These are phyloP conservation scores for Drosophila recens DNA, from an alignment of 2,888 invertebrate genomes.

Conservation along the genomic window DNA sequence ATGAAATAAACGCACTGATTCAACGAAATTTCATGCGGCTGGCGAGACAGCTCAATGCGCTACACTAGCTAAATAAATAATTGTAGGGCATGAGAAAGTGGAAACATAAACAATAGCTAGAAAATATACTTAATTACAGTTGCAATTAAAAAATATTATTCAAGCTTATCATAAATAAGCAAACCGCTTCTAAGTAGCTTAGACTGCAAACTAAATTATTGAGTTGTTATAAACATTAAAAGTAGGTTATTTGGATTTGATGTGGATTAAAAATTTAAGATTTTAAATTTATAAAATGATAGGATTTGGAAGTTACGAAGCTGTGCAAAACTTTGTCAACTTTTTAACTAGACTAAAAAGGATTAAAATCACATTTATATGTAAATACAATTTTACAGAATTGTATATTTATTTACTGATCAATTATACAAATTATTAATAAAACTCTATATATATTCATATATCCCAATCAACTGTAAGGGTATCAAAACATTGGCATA, in stretches of 20 bases:
- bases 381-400: neutral
- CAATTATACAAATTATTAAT: neutral
- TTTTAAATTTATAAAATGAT: neutral
- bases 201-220: constrained; percentile 20
- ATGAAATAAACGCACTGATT: constrained; percentile 37
- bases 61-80: constrained; percentile 4
- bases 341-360: neutral
- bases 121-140: neutral
- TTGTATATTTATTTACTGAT: neutral
- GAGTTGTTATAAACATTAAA: no score
- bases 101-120: neutral
- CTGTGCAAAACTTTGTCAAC: neutral
- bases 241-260: neutral
- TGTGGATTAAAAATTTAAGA: neutral
- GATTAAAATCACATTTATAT: neutral
- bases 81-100: neutral
- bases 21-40: constrained; percentile 11
- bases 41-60: constrained; percentile 11
- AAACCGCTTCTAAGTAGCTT: neutral
- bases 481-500: neutral
- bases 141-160: constrained; percentile 11
- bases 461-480: neutral
- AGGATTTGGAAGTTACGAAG: neutral
- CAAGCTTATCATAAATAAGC: neutral
- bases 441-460: no score